A percentile compares a stretch with the other conserved stretches of the same genome.
These are phyloP conservation scores for Idaea biselata DNA, from an alignment of 2,888 invertebrate species.

Conservation along the genomic window DNA sequence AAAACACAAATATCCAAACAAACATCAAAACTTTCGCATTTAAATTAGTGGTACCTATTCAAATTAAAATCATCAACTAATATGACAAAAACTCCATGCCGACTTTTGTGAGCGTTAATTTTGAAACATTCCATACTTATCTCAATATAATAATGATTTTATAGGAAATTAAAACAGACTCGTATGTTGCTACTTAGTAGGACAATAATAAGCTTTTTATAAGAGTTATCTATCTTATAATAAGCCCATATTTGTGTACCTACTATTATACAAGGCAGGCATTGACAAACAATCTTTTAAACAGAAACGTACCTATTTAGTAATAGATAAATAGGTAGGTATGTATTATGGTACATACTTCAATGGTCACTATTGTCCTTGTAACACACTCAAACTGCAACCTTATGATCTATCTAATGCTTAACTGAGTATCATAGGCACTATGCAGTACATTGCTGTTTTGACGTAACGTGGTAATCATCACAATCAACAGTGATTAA, in stretches of 20 bases:
- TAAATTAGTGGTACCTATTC: too few species aligned
- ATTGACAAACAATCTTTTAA: background rate
- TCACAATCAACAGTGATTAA: too few species aligned
- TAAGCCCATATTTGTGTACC: background rate
- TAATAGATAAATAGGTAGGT: background rate
- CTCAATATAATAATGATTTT: background rate
- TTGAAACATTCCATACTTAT: background rate
- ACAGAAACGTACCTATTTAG: background rate
- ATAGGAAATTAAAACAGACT: background rate
- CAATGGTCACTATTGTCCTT: background rate
- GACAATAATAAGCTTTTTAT: background rate
- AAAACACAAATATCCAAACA: too few species aligned
- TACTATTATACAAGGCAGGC: background rate
- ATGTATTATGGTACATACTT: background rate
- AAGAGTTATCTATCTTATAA: conserved; percentile 8
- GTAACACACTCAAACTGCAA: background rate
- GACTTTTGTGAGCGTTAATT: background rate
- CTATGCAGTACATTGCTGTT: too few species aligned
- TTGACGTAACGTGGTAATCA: too few species aligned
- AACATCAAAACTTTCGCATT: too few species aligned
- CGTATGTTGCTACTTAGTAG: background rate
- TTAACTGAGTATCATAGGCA: too few species aligned
- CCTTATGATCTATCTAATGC: background rate
- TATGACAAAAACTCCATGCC: background rate
- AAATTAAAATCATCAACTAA: too few species aligned